Conservation (phyloP, 2,113 vertebrate species). For the Limnothrissa miodon region DNA sequence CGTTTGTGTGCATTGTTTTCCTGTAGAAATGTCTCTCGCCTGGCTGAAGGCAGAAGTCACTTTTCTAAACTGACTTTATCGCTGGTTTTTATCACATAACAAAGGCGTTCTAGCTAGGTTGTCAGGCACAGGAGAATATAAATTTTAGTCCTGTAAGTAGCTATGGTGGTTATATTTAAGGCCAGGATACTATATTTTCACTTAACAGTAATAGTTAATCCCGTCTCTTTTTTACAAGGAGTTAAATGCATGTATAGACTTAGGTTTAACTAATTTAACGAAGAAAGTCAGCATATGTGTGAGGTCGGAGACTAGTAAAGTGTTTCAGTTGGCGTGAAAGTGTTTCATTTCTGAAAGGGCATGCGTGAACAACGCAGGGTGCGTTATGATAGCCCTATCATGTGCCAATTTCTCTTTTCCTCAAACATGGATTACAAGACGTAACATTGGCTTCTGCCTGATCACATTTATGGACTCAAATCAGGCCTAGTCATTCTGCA, state of each 20-base stretch:
- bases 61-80: too few relatives aligned
- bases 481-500: neutral
- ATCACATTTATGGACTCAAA: neutral
- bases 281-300: conserved; percentile 39
- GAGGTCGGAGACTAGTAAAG: conserved; percentile 34
- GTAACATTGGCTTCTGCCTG: conserved; percentile 24
- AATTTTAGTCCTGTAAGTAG: too few relatives aligned
- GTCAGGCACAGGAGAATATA: too few relatives aligned
- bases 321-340: conserved; percentile 20
- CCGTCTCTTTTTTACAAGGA: neutral
- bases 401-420: conserved; percentile 30
- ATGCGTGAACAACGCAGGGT: conserved; percentile 44
- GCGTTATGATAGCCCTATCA: conserved; percentile 22
- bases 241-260: too few relatives aligned
- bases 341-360: conserved; percentile 41
- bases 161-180: too few relatives aligned
- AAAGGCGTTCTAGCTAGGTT: neutral
- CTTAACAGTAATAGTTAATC: neutral
- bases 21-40: neutral
- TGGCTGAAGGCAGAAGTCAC: too few relatives aligned
- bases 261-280: conserved; percentile 26
- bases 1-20: neutral
- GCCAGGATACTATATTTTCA: neutral
- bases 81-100: too few relatives aligned
- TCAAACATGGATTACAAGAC: conserved; percentile 28